Evolutionary conservation across 2,113 vertebrate species (phyloP), one percentile per base, ranked within the genome.

Genomic region (Pedionomus torquatus): DNA sequence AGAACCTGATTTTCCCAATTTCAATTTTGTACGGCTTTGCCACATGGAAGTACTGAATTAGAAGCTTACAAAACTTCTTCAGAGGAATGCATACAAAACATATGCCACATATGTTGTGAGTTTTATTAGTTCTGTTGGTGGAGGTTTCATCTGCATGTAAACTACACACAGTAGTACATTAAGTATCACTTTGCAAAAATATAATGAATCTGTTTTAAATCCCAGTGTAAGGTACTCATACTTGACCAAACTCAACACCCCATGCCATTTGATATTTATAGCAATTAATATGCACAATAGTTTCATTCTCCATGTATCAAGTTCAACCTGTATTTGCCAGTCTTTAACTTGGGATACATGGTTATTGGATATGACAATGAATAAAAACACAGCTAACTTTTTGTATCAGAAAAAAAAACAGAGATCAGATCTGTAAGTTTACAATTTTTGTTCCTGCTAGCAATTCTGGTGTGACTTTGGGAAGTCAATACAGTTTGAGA

Each of bases 331-430:
- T 33, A 17, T 37, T 71, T 57, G 14, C 2, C n/a, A 65, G 35
- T 25, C 39, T 54, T 70, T n/a, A 76, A 37, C 17, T 17, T 28
- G 26, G 26, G 14, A 78, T 11, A 19, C 4, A 9, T 5, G 11
- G 55, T 13, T 77, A 77, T 4, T 33, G 31, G 17, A 61, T 44
- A 41, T 44, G 35, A 17, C 52, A n/a, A 17, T 13, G 4, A 61
- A 39, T 1, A 2, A 46, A 61, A 72, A 55, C 4, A 0, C 3
- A 49, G 13, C 6, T 0, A 0, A 26, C 35, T n/a, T 70, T 39
- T 41, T 15, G 0, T 9, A 37, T 25, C 30, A 80, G 55, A 63
- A 25, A 37, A 51, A 71, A 63, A 63, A 75, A 54, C 2, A 0
- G 12, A 44, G 9, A 30, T 3, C 31, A 12, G 7, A 80, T 31